phyloP scores from a whole-genome alignment of 2,113 vertebrate genomes.

The Myxocyprinus asiaticus region DNA sequence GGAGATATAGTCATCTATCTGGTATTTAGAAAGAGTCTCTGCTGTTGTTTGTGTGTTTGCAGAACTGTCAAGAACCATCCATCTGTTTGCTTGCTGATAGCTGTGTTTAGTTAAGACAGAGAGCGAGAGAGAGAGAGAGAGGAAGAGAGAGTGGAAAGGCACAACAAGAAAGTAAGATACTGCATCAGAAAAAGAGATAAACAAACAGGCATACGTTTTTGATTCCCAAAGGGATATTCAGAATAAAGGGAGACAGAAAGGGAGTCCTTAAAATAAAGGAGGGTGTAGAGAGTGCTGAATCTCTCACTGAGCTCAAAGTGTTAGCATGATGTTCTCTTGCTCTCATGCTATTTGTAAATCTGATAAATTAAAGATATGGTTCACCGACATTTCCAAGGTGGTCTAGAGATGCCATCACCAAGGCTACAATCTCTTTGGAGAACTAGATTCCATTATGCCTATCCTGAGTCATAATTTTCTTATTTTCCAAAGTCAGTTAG shows the following conservation, averaged over 20 bases:
- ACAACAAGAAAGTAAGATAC: background rate
- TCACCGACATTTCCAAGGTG: too few species aligned
- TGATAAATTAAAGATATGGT: background rate
- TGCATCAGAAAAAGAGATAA: background rate
- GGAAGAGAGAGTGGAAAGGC: background rate
- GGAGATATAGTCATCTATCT: slow-evolving; percentile 14
- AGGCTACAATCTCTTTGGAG: too few species aligned
- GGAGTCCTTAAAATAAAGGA: background rate
- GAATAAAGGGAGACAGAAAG: slow-evolving; percentile 1
- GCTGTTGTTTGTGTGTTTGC: slow-evolving; percentile 13
- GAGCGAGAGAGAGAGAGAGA: too few species aligned
- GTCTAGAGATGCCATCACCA: too few species aligned
- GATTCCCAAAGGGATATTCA: background rate
- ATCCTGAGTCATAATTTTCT: slow-evolving; percentile 11
- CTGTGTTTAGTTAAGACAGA: background rate
- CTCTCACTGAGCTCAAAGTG: background rate
- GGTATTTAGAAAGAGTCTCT: slow-evolving; percentile 2
- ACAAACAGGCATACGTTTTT: too few species aligned
- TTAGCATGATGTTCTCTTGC: slow-evolving; percentile 26
- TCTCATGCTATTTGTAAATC: slow-evolving; percentile 5
- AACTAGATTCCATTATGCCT: background rate
- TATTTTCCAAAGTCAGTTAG: too few species aligned
- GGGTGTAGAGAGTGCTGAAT: background rate
- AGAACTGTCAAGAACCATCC: background rate
- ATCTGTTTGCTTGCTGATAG: slow-evolving; percentile 15